Evolutionary conservation across 1,140 invertebrate genomes (phyloP).

Genomic region (Daktulosphaira vitifoliae): DNA sequence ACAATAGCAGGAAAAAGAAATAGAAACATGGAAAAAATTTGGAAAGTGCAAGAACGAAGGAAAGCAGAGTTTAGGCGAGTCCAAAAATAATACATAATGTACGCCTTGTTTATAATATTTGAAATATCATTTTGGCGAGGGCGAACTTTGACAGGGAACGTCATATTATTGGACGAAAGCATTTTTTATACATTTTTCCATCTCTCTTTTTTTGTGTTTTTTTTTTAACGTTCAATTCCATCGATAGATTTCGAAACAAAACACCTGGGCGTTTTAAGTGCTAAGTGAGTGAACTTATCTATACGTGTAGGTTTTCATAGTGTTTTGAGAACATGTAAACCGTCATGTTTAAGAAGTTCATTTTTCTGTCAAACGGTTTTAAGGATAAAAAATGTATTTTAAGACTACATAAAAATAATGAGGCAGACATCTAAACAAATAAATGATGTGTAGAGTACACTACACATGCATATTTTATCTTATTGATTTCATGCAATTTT

Average conservation of each 20-base stretch:
- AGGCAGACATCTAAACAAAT: not conserved
- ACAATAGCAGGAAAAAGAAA: too few relatives aligned
- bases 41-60: too few relatives aligned
- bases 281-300: slow-evolving; percentile 3
- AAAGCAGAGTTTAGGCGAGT: too few relatives aligned
- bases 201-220: not conserved
- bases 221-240: slow-evolving; percentile 2
- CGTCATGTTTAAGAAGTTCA: slow-evolving; percentile 1
- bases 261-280: slow-evolving; percentile 33
- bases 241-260: slow-evolving; percentile 20
- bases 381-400: not conserved
- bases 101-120: slow-evolving; percentile 1
- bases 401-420: not conserved
- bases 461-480: too few relatives aligned
- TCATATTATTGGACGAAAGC: slow-evolving; percentile 26
- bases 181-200: not conserved
- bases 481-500: too few relatives aligned
- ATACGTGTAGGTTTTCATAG: slow-evolving; percentile 2
- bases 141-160: slow-evolving; percentile 23
- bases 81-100: slow-evolving; percentile 10
- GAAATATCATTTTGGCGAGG: slow-evolving; percentile 32
- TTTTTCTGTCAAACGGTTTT: slow-evolving; percentile 17
- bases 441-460: too few relatives aligned
- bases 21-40: slow-evolving; percentile 6
- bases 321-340: slow-evolving; percentile 14